These are phyloP conservation scores for Vanessa tameamea DNA, from an alignment of 1,140 invertebrate genomes.

Conservation along the genomic window DNA sequence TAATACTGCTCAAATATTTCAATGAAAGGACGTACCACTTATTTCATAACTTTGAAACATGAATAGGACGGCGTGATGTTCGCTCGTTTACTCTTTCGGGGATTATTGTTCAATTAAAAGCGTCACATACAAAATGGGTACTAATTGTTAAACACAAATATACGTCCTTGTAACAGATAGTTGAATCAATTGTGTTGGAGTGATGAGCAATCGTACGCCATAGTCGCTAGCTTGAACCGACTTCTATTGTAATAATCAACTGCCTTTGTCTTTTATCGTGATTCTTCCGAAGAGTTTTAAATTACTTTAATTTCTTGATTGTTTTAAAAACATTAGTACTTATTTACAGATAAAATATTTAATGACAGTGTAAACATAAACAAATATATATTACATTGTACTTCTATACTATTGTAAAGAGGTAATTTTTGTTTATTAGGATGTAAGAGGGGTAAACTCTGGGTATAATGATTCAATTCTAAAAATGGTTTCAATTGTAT, in stretches of 20 bases:
- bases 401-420: too few relatives aligned
- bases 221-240: conserved; percentile 8
- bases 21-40: too few relatives aligned
- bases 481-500: too few relatives aligned
- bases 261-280: conserved; percentile 7
- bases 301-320: not conserved
- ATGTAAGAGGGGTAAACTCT: too few relatives aligned
- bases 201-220: conserved; percentile 21
- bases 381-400: too few relatives aligned
- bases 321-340: too few relatives aligned
- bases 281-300: not conserved
- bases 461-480: too few relatives aligned
- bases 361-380: too few relatives aligned
- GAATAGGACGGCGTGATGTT: not conserved
- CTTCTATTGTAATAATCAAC: conserved; percentile 3
- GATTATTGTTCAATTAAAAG: conserved; percentile 18
- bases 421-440: too few relatives aligned
- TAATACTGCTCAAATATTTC: too few relatives aligned
- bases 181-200: conserved; percentile 34
- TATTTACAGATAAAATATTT: too few relatives aligned
- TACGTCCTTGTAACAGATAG: conserved; percentile 33
- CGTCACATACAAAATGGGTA: conserved; percentile 20
- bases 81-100: not conserved
- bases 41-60: not conserved
- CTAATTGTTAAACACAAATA: conserved; percentile 34